Evolutionary conservation across 2,888 invertebrate genomes (phyloP).

Genomic region (Epirrhoe alternata): DNA sequence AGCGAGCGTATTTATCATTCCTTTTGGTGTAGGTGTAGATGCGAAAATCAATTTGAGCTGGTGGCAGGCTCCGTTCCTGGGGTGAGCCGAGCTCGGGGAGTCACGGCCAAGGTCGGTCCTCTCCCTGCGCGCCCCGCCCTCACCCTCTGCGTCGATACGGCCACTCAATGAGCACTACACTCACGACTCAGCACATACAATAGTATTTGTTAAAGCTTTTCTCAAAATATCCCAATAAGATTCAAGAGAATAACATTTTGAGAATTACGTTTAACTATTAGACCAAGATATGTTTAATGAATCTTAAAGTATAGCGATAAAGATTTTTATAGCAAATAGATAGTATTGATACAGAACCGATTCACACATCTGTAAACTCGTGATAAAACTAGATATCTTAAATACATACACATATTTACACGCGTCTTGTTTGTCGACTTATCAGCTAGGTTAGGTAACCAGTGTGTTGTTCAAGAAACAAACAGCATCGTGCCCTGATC

Average conservation of each 20-base stretch:
- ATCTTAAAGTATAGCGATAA: too few relatives aligned
- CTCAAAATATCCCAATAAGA: too few relatives aligned
- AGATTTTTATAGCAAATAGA: too few relatives aligned
- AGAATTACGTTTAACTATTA: too few relatives aligned
- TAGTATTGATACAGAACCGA: too few relatives aligned
- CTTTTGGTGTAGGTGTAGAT: conserved; percentile 49
- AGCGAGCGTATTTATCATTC: conserved; percentile 41
- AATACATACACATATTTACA: too few relatives aligned
- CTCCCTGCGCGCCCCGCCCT: conserved; percentile 42
- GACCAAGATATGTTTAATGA: too few relatives aligned
- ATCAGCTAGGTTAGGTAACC: conserved; percentile 5
- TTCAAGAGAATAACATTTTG: too few relatives aligned
- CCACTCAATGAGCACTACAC: conserved; percentile 64
- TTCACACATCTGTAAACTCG: too few relatives aligned
- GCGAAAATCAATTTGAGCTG: conserved; percentile 72
- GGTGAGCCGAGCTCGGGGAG: conserved; percentile 60
- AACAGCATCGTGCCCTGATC: conserved; percentile 46
- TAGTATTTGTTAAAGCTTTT: conserved; percentile 10
- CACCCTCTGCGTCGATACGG: conserved; percentile 58
- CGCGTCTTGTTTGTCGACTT: conserved; percentile 36
- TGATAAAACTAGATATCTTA: too few relatives aligned
- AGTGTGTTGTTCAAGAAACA: conserved; percentile 43
- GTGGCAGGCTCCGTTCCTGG: conserved; percentile 56
- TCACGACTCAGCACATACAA: conserved; percentile 16
- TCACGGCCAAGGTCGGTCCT: conserved; percentile 83